Evolutionary conservation across 1,140 invertebrate species (phyloP).

Genomic region (Ceratina japonica): DNA sequence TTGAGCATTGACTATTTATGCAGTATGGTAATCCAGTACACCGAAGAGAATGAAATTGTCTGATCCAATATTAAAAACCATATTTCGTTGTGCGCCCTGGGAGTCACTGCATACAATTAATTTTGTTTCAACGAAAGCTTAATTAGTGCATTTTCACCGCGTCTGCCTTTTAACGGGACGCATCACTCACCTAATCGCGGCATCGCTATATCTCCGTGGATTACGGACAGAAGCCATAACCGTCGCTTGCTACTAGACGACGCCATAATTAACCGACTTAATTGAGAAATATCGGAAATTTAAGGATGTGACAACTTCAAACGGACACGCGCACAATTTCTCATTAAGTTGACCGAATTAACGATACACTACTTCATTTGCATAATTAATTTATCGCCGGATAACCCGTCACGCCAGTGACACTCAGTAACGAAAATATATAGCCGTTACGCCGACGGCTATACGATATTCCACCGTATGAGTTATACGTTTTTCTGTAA

Average conservation of each 20-base stretch:
- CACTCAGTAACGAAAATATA: constrained; percentile 46
- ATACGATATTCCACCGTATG: not conserved
- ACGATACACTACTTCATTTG: constrained; percentile 44
- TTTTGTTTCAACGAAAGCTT: no score
- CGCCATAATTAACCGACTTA: not conserved
- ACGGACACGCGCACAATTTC: constrained; percentile 28
- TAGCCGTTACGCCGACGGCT: constrained; percentile 39
- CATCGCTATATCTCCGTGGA: not conserved
- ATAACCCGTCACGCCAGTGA: constrained; percentile 30
- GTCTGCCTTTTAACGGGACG: no score
- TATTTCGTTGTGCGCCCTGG: no score
- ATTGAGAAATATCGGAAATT: constrained; percentile 51
- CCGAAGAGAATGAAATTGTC: no score
- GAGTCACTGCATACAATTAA: no score
- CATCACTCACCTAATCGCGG: not conserved
- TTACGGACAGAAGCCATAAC: constrained; percentile 17
- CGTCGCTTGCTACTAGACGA: constrained; percentile 18
- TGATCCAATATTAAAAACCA: no score
- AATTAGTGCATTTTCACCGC: no score
- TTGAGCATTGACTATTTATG: no score
- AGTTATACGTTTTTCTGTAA: not conserved
- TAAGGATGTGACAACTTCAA: constrained; percentile 55
- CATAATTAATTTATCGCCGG: constrained; percentile 58
- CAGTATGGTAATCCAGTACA: no score
- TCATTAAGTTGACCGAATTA: constrained; percentile 57